phyloP scores from a whole-genome alignment of 2,888 invertebrate genomes.

The Tinea trinotella region DNA sequence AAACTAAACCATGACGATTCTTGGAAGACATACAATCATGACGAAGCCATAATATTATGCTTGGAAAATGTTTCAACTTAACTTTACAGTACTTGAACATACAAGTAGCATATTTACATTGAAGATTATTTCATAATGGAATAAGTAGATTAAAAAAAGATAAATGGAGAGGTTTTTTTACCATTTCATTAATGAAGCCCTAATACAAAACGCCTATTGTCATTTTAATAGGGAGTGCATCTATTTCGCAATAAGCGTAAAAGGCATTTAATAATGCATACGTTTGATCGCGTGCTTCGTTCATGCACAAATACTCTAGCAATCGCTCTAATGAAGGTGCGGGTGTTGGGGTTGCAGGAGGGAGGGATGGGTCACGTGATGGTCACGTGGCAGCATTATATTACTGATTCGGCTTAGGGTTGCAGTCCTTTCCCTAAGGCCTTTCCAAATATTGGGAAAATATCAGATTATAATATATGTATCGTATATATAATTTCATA shows the following conservation, averaged over 20 bases:
- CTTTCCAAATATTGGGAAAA: neutral
- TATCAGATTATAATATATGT: no score
- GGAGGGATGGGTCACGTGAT: slow-evolving; percentile 43
- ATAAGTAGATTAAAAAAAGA: neutral
- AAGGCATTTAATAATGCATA: slow-evolving; percentile 73
- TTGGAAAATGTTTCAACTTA: no score
- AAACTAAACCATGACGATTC: no score
- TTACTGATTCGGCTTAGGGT: slow-evolving; percentile 30
- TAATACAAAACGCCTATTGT: neutral
- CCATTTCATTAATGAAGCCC: neutral
- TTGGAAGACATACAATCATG: no score
- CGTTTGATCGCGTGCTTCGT: slow-evolving; percentile 57
- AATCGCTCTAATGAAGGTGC: slow-evolving; percentile 60
- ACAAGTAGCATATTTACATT: no score
- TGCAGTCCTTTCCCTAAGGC: neutral
- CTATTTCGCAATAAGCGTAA: slow-evolving; percentile 67
- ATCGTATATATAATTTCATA: no score
- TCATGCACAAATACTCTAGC: slow-evolving; percentile 60
- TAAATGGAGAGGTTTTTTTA: neutral
- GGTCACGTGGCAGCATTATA: slow-evolving; percentile 54
- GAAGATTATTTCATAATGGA: no score
- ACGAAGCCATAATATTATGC: no score
- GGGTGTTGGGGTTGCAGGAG: slow-evolving; percentile 32
- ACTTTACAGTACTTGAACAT: no score
- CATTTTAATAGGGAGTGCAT: slow-evolving; percentile 24